Evolutionary conservation across 2,113 vertebrate species (phyloP).

Genomic region (Oryzias curvinotus): DNA sequence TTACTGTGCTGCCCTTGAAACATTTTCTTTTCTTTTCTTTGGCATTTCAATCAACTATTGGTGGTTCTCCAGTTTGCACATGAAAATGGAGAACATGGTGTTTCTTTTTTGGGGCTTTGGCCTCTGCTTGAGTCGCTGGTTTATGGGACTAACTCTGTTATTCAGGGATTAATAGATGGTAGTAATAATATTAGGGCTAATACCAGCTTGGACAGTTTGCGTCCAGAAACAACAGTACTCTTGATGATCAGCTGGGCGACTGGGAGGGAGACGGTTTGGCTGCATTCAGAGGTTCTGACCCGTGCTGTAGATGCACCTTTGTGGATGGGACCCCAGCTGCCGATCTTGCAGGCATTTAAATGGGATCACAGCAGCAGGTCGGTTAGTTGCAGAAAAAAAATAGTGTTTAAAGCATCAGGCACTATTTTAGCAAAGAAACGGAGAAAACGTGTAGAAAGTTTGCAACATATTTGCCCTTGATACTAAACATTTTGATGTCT

Average conservation of each 20-base stretch:
- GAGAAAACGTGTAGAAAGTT: no score
- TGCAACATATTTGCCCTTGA: no score
- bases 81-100: background rate
- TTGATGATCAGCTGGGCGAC: slow-evolving; percentile 68
- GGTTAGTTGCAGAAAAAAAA: no score
- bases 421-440: no score
- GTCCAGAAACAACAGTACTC: slow-evolving; percentile 70
- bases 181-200: slow-evolving; percentile 74
- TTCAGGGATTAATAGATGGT: slow-evolving; percentile 69
- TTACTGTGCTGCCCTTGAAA: no score
- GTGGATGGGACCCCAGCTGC: slow-evolving; percentile 35
- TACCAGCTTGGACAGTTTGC: slow-evolving; percentile 73
- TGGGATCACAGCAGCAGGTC: slow-evolving; percentile 51
- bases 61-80: no score
- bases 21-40: no score
- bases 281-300: slow-evolving; percentile 80
- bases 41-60: no score
- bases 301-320: slow-evolving; percentile 79
- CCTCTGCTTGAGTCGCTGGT: slow-evolving; percentile 46
- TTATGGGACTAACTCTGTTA: slow-evolving; percentile 61
- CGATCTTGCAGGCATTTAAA: slow-evolving; percentile 54
- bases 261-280: slow-evolving; percentile 77
- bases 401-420: no score
- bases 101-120: slow-evolving; percentile 12
- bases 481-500: no score